These are phyloP conservation scores for Oreochromis tanganicae DNA, from an alignment of 2,113 vertebrate species.

Conservation along the genomic window DNA sequence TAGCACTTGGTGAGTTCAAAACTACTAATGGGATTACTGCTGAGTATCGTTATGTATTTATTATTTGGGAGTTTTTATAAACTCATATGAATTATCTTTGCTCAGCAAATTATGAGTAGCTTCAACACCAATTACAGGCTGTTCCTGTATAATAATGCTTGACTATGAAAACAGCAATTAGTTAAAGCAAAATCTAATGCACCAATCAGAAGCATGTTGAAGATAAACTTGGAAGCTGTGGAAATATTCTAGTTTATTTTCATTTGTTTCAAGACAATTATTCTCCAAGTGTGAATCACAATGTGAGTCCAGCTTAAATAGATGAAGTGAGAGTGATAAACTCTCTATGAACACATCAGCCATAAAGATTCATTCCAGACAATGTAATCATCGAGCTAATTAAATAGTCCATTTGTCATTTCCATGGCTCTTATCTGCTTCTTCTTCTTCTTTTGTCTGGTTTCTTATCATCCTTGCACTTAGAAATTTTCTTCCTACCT, in stretches of 20 bases:
- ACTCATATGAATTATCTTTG: not conserved
- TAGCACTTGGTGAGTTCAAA: not conserved
- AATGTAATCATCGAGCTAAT: slow-evolving; percentile 10
- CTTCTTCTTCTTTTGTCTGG: slow-evolving; percentile 12
- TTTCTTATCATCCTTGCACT: slow-evolving; percentile 17
- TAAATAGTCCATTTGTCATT: slow-evolving; percentile 22
- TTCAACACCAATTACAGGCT: slow-evolving; percentile 7
- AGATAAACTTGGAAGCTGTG: not conserved
- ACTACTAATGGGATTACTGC: not conserved
- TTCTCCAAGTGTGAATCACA: not conserved
- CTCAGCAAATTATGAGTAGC: not conserved
- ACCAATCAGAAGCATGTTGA: not conserved
- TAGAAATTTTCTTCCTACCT: slow-evolving; percentile 44
- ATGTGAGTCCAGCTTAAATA: not conserved
- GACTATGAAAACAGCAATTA: slow-evolving; percentile 22
- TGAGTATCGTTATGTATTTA: not conserved
- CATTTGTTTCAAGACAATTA: not conserved
- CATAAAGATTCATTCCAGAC: not conserved
- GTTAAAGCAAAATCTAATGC: not conserved
- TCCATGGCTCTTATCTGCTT: slow-evolving; percentile 13
- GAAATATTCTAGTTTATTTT: not conserved
- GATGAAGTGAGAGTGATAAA: not conserved
- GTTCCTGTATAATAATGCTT: not conserved
- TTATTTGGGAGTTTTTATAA: not conserved
- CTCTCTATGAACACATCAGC: not conserved